Conservation (phyloP, 2,888 invertebrate genomes). For the Fragum whitleyi region DNA sequence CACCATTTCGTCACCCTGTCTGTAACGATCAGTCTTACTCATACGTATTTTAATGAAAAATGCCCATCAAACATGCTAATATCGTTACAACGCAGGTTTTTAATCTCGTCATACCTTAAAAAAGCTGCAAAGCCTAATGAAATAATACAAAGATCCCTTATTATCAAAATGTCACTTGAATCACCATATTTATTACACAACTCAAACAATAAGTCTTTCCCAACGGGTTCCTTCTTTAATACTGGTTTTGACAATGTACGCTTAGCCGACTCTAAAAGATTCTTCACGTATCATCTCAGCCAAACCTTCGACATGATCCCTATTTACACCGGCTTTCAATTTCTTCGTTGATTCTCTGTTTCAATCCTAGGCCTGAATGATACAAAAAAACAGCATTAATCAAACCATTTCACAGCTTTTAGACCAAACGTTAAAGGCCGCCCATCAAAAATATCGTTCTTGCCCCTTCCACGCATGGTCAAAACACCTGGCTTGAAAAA, state of each 20-base stretch:
- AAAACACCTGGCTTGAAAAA: too few species aligned
- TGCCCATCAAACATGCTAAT: too few species aligned
- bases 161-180: too few species aligned
- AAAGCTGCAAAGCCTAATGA: conserved; percentile 40
- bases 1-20: too few species aligned
- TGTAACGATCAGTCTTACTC: too few species aligned
- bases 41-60: too few species aligned
- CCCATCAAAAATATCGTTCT: conserved; percentile 31
- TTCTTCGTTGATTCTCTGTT: conserved; percentile 14
- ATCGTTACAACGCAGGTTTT: conserved; percentile 19
- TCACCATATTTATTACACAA: too few species aligned
- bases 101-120: conserved; percentile 34
- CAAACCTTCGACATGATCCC: neutral
- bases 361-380: conserved; percentile 7
- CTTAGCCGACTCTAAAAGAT: too few species aligned
- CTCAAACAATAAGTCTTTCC: conserved; percentile 11
- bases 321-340: conserved; percentile 9
- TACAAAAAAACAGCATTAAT: neutral
- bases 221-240: neutral
- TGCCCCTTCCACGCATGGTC: too few species aligned
- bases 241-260: too few species aligned
- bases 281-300: conserved; percentile 28
- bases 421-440: conserved; percentile 14
- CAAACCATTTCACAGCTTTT: neutral
- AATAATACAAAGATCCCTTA: conserved; percentile 47